Evolutionary conservation across 2,113 vertebrate genomes (phyloP).

Genomic region (Microcebus ravelobensis): DNA sequence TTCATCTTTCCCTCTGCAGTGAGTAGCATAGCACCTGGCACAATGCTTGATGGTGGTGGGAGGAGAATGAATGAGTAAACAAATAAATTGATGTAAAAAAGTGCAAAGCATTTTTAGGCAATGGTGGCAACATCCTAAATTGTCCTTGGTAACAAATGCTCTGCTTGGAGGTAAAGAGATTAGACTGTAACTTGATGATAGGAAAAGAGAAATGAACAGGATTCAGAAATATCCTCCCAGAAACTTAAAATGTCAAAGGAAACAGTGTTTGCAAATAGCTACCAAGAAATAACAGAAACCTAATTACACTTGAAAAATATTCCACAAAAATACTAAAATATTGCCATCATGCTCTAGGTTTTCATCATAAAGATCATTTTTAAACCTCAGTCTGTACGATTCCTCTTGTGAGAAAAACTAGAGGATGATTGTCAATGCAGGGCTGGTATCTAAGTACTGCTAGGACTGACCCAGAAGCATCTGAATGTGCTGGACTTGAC

Average conservation of each 20-base stretch:
- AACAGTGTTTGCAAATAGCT: constrained; percentile 3
- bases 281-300: constrained; percentile 12
- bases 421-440: background rate
- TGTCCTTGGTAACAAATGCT: background rate
- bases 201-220: background rate
- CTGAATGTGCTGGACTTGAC: background rate
- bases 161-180: background rate
- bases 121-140: background rate
- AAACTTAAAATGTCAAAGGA: background rate
- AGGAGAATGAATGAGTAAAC: background rate
- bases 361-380: background rate
- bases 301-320: background rate
- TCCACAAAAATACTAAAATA: background rate
- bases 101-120: background rate
- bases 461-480: background rate
- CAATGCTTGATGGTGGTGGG: background rate
- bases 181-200: background rate
- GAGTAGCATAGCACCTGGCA: background rate
- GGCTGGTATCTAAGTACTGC: background rate
- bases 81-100: background rate
- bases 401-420: background rate
- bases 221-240: background rate
- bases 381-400: background rate
- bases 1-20: rapidly evolving
- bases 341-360: background rate